Conservation (phyloP, 2,113 vertebrate genomes). For the Rallus limicola region DNA sequence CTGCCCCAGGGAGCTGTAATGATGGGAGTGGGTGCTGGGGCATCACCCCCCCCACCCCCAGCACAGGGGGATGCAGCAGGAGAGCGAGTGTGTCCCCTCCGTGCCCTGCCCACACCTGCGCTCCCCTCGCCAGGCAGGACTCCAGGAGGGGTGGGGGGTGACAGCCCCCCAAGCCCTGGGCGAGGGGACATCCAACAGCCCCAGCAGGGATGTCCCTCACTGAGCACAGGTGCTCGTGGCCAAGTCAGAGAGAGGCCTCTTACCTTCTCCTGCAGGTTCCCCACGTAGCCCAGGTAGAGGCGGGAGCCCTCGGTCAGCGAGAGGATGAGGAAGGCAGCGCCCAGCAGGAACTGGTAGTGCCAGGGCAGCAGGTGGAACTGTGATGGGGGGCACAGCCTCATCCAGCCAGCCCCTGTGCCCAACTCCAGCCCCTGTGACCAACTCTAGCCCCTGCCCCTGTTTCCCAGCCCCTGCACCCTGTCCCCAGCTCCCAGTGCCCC, state of each 20-base stretch:
- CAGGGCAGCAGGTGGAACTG: slow-evolving; percentile 80
- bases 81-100: rapidly evolving
- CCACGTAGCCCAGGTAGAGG: slow-evolving; percentile 83
- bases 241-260: not conserved
- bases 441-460: too few species aligned
- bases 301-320: slow-evolving; percentile 74
- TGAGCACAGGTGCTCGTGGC: not conserved
- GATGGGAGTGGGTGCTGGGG: not conserved
- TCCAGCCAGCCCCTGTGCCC: not conserved
- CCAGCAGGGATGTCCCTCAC: too few species aligned
- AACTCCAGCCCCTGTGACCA: too few species aligned
- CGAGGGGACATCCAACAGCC: not conserved
- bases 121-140: not conserved
- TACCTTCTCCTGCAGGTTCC: slow-evolving; percentile 89
- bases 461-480: not conserved
- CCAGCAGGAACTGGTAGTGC: slow-evolving; percentile 85
- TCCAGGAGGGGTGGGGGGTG: not conserved
- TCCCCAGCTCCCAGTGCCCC: not conserved
- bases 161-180: too few species aligned
- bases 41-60: not conserved
- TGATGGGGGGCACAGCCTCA: not conserved
- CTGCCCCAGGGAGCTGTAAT: rapidly evolving
- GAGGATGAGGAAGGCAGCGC: slow-evolving; percentile 78
- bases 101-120: rapidly evolving
- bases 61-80: not conserved